Base-by-base conservation (phyloP, 2,113 vertebrate species). In the Gopherus flavomarginatus region DNA sequence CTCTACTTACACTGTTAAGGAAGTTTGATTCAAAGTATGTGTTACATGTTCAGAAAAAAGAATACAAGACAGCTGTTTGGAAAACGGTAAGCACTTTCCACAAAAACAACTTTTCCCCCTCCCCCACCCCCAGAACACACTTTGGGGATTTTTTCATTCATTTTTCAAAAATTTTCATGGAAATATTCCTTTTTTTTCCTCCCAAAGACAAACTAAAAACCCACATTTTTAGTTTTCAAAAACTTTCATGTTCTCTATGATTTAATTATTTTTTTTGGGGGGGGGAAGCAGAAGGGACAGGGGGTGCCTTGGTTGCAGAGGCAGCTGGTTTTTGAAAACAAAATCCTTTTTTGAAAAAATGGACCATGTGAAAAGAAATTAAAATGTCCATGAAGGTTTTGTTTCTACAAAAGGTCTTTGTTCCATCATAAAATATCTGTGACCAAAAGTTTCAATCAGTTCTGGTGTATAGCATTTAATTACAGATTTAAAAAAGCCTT, bases 71-170 rank as follows among this genome's bases (percentile, higher is more conserved):
- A 90, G 80, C 84, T 87, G 80, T 96, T 94, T 94, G 92, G 90
- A 91, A 97, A 95, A 69, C 84, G 95, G 91, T 97, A 96, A 95
- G 54, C 83, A 82, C 82, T 96, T 97, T 91, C 94, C 95, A 94
- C 96, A 96, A 95, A 97, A 97, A 97, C 53, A 49, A 49, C 47
- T 10, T 49, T 47, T 49, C 9, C 47, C 47, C 47, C 47, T 11
- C 47, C 47, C 47, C 47, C 47, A 49, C 3, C 31, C 90, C 88
- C 86, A 65, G 42, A 94, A 26, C 62, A 53, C 47, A 92, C 93
- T 78, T 96, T 44, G 13, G 35, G 35, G 62, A 69, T 69, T 52
- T 95, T 94, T 93, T 92, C 93, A 83, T 93, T 95, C 72, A 95
- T 72, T 93, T 62, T 83, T 92, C 85, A 85, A 72, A 95, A 96